Evolutionary conservation across 2,797 vertebrate genomes (phyloP).

Genomic region (Allobates femoralis): DNA sequence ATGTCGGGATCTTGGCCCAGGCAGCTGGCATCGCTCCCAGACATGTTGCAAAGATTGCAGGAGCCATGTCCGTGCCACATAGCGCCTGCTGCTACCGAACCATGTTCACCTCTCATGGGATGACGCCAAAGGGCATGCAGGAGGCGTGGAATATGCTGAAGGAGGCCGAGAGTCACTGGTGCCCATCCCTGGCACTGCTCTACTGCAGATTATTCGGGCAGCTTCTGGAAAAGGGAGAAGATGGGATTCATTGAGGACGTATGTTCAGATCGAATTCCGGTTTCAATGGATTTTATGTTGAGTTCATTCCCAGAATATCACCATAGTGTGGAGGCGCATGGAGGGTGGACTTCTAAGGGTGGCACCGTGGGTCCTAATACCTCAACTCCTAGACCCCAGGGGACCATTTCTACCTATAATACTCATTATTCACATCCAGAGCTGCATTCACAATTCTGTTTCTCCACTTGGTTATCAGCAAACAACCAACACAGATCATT

Average conservation of each 20-base stretch:
- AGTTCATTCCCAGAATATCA: no score
- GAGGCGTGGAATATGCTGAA: slow-evolving; percentile 75
- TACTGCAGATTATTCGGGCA: slow-evolving; percentile 76
- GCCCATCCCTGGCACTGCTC: slow-evolving; percentile 79
- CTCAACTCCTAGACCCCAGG: no score
- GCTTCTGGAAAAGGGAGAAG: neutral
- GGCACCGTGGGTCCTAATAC: no score
- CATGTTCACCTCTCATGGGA: slow-evolving; percentile 83
- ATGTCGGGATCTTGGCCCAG: slow-evolving; percentile 80
- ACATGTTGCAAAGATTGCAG: slow-evolving; percentile 82
- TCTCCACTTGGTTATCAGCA: no score
- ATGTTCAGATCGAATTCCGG: no score
- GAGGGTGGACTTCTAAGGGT: no score
- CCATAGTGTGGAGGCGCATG: no score
- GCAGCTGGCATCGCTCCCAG: slow-evolving; percentile 80
- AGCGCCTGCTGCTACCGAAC: slow-evolving; percentile 85
- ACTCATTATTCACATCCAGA: no score
- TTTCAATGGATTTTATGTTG: no score
- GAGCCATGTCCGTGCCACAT: slow-evolving; percentile 78
- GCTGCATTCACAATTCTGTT: neutral
- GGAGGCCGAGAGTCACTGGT: slow-evolving; percentile 71
- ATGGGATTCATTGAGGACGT: neutral
- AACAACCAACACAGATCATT: no score
- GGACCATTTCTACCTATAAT: no score
- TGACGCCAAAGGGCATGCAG: slow-evolving; percentile 79